phyloP scores from a whole-genome alignment of 2,113 vertebrate genomes.

The Cervus canadensis region DNA sequence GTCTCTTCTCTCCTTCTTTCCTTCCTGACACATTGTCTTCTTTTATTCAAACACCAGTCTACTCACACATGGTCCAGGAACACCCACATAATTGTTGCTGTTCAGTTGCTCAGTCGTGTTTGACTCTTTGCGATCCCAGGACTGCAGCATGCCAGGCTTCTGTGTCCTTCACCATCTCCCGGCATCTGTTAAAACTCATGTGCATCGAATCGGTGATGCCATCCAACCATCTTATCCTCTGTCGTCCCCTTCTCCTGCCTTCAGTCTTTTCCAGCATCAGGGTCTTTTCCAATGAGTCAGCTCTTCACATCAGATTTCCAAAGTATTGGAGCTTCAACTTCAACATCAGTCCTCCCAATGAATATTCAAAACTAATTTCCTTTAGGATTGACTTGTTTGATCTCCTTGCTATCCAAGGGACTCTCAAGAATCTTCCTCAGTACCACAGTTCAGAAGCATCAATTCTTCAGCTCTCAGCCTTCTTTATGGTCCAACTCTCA shows the following conservation, averaged over 20 bases:
- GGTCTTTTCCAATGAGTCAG: background rate
- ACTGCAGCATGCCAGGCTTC: background rate
- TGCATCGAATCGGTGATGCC: background rate
- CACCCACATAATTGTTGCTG: background rate
- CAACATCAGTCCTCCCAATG: background rate
- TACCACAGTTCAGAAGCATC: background rate
- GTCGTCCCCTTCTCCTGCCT: background rate
- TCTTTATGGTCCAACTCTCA: background rate
- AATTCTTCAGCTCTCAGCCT: background rate
- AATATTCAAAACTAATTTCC: background rate
- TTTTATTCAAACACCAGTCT: background rate
- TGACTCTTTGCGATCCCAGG: background rate
- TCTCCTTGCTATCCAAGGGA: background rate
- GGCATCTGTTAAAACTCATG: background rate
- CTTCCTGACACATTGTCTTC: background rate
- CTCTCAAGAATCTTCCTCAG: background rate
- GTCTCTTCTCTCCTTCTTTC: background rate
- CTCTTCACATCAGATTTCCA: background rate
- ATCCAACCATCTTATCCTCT: background rate
- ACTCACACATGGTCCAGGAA: background rate
- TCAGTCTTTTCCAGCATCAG: background rate
- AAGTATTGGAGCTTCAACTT: background rate
- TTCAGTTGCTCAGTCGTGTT: background rate
- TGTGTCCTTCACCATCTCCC: background rate
- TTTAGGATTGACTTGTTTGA: background rate